Base-by-base conservation (phyloP, 2,888 invertebrate species). In the Tenthredo notha region DNA sequence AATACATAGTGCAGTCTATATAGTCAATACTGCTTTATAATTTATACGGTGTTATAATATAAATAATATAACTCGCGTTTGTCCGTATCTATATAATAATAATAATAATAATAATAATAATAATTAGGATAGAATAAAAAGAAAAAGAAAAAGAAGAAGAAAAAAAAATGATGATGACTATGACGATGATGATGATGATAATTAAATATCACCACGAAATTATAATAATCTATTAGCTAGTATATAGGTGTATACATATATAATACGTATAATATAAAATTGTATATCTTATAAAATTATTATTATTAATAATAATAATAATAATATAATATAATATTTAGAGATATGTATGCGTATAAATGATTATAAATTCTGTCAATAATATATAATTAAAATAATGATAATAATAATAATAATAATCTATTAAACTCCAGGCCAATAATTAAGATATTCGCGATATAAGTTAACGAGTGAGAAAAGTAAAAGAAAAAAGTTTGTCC, bases 351-450 rank as follows among this genome's bases (percentile, higher is more conserved):
- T 50, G n/a, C n/a, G 61, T 61, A 61, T 25, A 21, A 61, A 61
- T 61, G 21, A 61, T 61, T 61, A 25, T 25, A 61, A 50, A 61
- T 25, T 61, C 61, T 61, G 61, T 61, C 61, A 61, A 25, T 21
- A 21, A 61, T 21, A 61, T 9, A 21, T 21, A 58, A 21, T 9
- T 58, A 2, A 21, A 9, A 58, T 21, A 61, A 21, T 61, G 25
- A 61, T 25, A 61, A 61, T 61, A 61, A 61, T 61, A 12, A 61
- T 61, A 61, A 61, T 61, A 61, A 61, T 61, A 25, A 61, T 61
- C 25, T 61, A 61, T 21, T 21, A 61, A 54, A 54, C 61, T 61
- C 12, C 61, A 61, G 61, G 61, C 61, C 61, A 61, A 54, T 54
- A 54, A 54, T 54, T 54, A 61, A 61, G 61, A 61, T 10, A 61